Base-by-base conservation (phyloP, 1,140 invertebrate genomes). In the Aphelinus atriplicis region DNA sequence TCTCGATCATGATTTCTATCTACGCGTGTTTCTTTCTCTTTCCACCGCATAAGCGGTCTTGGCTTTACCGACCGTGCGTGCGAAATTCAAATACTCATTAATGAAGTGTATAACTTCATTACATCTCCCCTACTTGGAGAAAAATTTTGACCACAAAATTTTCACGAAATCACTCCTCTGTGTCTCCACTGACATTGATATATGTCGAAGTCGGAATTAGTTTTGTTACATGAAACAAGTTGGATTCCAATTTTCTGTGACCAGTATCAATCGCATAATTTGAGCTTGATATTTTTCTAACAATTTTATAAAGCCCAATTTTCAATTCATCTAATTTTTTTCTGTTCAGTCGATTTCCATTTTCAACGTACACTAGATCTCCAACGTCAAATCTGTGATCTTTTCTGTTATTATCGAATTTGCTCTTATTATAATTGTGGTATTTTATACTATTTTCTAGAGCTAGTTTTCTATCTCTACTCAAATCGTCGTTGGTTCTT, bases 311-410 rank as follows among this genome's bases (percentile, higher is more conserved):
- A 50, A 80, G 77, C 58, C 81, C 80, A 66, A 82, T 77, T 64
- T 61, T 77, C 46, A 81, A 48, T 68, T 81, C 71, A 71, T 80
- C 80, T 46, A 79, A 10, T 77, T 80, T 80, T 58, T 75, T 79
- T 57, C 78, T 80, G 62, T 81, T 80, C 61, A 80, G 55, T 71
- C 60, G 61, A 50, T 82, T 79, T 3, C 78, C 78, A 78, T 82
- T 82, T 79, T 80, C 78, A 43, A 82, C 65, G 48, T 78, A 81
- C 45, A 82, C 78, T 10, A 74, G 57, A 56, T 82, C 77, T 57
- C 68, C 77, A 10, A 78, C 68, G 4, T 82, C 68, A 1, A 79
- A 80, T 9, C 63, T 45, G 53, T 71, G 64, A 45, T 81, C 43
- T 74, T 71, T 72, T 71, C 78, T 76, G 63, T 76, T 56, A 70